Evolutionary conservation across 2,797 vertebrate species (phyloP), one percentile per base, ranked within the genome.

Genomic region (Catamblyrhynchus diadema): DNA sequence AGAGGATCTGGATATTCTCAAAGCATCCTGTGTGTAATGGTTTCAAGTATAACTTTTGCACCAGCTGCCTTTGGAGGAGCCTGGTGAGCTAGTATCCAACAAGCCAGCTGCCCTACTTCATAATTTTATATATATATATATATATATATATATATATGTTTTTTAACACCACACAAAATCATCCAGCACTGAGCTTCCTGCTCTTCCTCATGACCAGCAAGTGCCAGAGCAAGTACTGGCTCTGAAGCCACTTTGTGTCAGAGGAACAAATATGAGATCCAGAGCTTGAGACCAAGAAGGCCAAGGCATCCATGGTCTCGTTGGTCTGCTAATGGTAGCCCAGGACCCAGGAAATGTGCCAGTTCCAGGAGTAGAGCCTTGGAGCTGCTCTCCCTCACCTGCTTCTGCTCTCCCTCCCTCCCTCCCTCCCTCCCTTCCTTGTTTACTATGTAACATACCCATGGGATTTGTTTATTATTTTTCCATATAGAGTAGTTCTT

Each of bases 401-500:
- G 41, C 78, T 86, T 81, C 81, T 27, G 23, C 28, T 75, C 37
- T 39, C 13, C 37, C 37, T 79, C 51, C 60, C 57, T 88, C 67
- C 37, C 37, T 35, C 10, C 35, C 35, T 35, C 35, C 35, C 35
- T 35, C 35, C 35, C 35, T 37, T 12, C 37, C 37, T 39, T 96
- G 93, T 89, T 93, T 86, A 95, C 90, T 61, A 25, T 96, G 88
- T 96, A 96, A 91, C 92, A 96, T 93, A 95, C 69, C 89, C 86
- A 41, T 66, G 94, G 94, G 79, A 95, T 94, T 95, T 93, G 89
- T 95, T 94, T 96, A 92, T 96, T 95, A 88, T 94, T 96, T 97
- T 97, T 96, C 96, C 97, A 94, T 65, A n/a, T 97, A 98, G 96
- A 93, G 65, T 98, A 98, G 98, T 88, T 97, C 96, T 98, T 98